phyloP scores from a whole-genome alignment of 1,140 invertebrate species.

The Gonioctena quinquepunctata region DNA sequence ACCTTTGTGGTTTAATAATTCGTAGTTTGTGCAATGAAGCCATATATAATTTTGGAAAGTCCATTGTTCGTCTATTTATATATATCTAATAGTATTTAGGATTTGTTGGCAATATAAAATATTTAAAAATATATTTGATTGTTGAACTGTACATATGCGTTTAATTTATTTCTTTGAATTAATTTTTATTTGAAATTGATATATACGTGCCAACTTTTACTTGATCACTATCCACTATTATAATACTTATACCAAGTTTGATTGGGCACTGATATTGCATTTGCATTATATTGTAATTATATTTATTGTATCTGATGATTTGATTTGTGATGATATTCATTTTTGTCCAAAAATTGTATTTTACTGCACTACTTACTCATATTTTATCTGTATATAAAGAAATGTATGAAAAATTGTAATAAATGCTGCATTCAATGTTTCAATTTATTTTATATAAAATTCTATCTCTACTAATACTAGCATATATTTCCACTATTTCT shows the following conservation, averaged over 20 bases:
- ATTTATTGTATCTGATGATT: neutral
- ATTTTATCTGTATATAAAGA: neutral
- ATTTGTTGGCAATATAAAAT: slow-evolving; percentile 10
- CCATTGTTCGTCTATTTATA: neutral
- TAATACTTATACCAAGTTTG: too few relatives aligned
- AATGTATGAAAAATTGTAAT: neutral
- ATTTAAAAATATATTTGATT: neutral
- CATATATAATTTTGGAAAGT: neutral
- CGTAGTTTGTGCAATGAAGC: too few relatives aligned
- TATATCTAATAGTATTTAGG: neutral
- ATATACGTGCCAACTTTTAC: neutral
- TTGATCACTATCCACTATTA: too few relatives aligned
- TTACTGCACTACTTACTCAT: neutral
- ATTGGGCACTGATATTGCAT: neutral
- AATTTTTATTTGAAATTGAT: neutral
- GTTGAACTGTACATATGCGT: neutral
- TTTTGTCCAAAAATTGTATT: neutral
- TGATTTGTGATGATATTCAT: neutral
- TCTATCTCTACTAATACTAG: too few relatives aligned
- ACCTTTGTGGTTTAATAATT: too few relatives aligned
- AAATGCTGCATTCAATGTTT: too few relatives aligned
- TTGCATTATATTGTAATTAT: neutral
- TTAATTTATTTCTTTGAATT: neutral
- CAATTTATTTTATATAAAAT: too few relatives aligned
- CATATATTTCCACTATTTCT: too few relatives aligned